Percentiles rank a stretch among this genome's conserved stretches.
These are phyloP conservation scores for Donacobius atricapilla DNA, from an alignment of 2,113 vertebrate genomes.

Conservation along the genomic window DNA sequence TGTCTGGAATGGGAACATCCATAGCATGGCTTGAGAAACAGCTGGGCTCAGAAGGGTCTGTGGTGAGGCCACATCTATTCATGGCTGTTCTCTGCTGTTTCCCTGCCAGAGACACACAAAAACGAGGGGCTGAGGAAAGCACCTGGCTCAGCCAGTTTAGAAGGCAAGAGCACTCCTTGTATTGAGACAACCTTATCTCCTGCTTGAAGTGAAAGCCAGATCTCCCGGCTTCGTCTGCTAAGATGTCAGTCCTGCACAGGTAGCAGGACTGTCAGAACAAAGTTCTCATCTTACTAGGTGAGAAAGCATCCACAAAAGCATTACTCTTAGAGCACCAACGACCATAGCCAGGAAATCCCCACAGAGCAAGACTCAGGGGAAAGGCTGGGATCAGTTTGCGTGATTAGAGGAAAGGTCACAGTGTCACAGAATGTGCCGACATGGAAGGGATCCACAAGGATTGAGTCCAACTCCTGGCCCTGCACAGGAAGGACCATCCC, in stretches of 20 bases:
- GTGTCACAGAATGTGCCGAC: background rate
- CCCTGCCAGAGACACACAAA: background rate
- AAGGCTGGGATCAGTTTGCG: accelerated
- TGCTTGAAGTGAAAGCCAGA: background rate
- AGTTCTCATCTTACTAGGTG: background rate
- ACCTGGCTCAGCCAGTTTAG: background rate
- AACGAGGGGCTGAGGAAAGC: background rate
- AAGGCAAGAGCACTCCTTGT: background rate
- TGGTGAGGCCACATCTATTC: accelerated
- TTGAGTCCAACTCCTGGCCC: background rate
- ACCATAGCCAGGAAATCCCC: background rate
- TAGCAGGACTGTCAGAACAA: background rate
- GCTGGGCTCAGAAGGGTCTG: background rate
- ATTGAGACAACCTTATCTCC: background rate
- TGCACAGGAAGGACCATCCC: background rate
- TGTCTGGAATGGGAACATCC: background rate
- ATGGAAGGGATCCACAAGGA: background rate
- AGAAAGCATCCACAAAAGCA: background rate
- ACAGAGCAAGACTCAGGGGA: accelerated
- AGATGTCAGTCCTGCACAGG: background rate
- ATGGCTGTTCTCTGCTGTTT: background rate
- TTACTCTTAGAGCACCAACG: background rate
- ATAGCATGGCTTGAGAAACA: background rate
- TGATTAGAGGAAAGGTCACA: background rate
- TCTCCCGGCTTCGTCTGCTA: background rate